Base-by-base conservation (phyloP, 2,797 vertebrate species). In the Naso thynnoides region DNA sequence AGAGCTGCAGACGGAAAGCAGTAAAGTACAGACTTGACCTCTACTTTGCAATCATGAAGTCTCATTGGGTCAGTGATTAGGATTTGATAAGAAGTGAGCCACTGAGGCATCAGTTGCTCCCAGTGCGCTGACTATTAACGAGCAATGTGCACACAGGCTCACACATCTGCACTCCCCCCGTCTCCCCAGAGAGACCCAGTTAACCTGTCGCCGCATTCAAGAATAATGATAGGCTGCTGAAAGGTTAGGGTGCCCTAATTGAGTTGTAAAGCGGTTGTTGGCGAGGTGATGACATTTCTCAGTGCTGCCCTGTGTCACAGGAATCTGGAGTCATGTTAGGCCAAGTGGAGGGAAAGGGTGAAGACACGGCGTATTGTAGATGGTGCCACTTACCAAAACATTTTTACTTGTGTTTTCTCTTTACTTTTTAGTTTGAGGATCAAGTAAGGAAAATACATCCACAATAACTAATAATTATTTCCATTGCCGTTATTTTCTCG, bases 211-310 rank as follows among this genome's bases (percentile, higher is more conserved):
- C 77, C 73, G 70, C 63, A 71, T 86, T 81, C 56, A 61, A 50
- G 79, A 78, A 78, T 92, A 91, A 91, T 91, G 80, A 89, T 82
- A 78, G 70, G 74, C 84, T 85, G 87, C 83, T 83, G 81, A 91
- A 90, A 90, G 91, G 89, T 91, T 89, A 84, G 80, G 67, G 62
- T 21, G 27, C 78, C 74, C 80, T 91, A 90, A 90, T 89, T 90
- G 82, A 89, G 86, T 89, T 83, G 78, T 86, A 83, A 87, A 88
- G 75, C 64, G 21, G 68, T 70, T 76, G 76, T 78, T 63, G 82
- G 67, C 26, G 70, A 89, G 79, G 89, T 84, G 84, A 69, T 90
- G 88, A 88, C 87, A 90, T 90, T 91, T 86, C 47, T 76, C 68
- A 64, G 65, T 45, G 53, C 59, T 50, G 57, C 60, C 54, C 66